Evolutionary conservation across 2,113 vertebrate genomes (phyloP), one percentile per base, ranked within the genome.

Genomic region (Leiothrix lutea): DNA sequence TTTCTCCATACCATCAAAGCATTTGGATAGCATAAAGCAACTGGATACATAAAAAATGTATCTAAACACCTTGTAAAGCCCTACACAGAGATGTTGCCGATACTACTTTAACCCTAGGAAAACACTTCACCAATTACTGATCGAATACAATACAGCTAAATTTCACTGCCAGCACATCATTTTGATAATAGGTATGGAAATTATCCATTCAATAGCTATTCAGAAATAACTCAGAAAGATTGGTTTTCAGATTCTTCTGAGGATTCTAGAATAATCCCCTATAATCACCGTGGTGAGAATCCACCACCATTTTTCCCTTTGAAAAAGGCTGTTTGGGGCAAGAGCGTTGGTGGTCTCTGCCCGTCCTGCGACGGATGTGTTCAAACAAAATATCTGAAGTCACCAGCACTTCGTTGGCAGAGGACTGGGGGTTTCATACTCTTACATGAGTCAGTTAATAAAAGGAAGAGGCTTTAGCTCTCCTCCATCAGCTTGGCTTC

Each of bases 111-210:
- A 96, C 92, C 96, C 50, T 70, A 96, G 96, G 92, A 95, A 98
- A 97, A 97, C 96, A 98, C 96, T 97, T 97, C 96, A 92, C 91
- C 97, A 98, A 97, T 97, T 98, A 98, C 96, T 96, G 95, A 97
- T 97, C 96, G 97, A 97, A 97, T 97, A 97, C 97, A 98, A 98
- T 97, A 92, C 96, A 96, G 96, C 94, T 96, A 96, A 97, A 98
- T 98, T 98, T 98, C 95, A 94, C 96, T 51, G 36, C 95, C 96
- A 93, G 97, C 96, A 95, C 97, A 97, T 97, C 92, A 95, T 98
- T 98, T 98, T 95, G 94, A 97, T 98, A 98, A 98, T 97, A 94
- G 93, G 57, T 97, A 97, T 98, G 97, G 98, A 98, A 98, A 98
- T 98, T 89, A 98, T 98, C 96, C 94, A 97, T 97, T 98, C 97